A percentile compares a stretch with the other conserved stretches of the same genome.
Conservation (phyloP, 2,797 vertebrate genomes). For the Fringilla coelebs region DNA sequence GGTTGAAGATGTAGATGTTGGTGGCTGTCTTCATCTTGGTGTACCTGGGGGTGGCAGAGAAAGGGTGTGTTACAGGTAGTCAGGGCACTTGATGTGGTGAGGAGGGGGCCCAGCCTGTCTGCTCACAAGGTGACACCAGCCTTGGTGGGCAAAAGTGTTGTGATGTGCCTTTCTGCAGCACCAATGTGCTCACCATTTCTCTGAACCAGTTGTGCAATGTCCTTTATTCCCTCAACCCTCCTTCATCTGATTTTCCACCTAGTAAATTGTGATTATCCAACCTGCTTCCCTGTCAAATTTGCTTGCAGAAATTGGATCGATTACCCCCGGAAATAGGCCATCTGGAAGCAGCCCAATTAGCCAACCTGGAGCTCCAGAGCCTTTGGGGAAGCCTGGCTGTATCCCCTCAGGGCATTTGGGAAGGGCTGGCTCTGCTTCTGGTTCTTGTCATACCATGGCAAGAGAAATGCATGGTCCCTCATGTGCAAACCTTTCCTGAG, state of each 20-base stretch:
- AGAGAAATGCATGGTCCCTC: neutral
- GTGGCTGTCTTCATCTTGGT: conserved; percentile 98
- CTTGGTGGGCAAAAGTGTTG: neutral
- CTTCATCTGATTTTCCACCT: conserved; percentile 15
- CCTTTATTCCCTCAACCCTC: neutral
- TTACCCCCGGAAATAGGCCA: conserved; percentile 46
- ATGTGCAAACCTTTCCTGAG: neutral
- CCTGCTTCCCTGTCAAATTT: neutral
- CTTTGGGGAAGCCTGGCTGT: neutral
- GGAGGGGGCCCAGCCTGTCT: neutral
- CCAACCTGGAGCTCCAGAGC: neutral
- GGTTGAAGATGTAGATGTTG: conserved; percentile 99
- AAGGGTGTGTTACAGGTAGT: neutral
- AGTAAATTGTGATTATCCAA: conserved; percentile 27
- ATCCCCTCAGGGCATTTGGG: neutral
- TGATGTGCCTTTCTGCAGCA: neutral
- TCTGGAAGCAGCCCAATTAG: conserved; percentile 35
- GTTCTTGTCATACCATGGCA: neutral
- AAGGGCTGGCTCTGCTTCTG: neutral
- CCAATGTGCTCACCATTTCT: neutral
- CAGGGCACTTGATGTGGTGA: rapidly evolving
- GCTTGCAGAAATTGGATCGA: conserved; percentile 50
- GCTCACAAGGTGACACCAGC: neutral
- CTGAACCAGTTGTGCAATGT: neutral
- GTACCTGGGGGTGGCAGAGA: conserved; percentile 78